Base-by-base conservation (phyloP, 2,113 vertebrate genomes). In the Melanocharis versteri region DNA sequence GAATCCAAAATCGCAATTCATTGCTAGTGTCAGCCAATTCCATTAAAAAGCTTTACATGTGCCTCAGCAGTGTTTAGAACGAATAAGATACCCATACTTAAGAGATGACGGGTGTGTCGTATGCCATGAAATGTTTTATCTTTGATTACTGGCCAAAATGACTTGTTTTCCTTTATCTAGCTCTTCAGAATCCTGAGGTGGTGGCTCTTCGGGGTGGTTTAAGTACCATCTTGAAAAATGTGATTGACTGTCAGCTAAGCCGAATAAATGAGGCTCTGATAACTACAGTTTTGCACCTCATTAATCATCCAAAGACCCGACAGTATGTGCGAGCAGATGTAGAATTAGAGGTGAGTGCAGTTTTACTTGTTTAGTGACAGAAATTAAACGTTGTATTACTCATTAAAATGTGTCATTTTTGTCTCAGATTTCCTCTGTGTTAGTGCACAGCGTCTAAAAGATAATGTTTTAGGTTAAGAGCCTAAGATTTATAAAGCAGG, bases 251-350 rank as follows among this genome's bases (percentile, higher is more conserved):
- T 97, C 99, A 99, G 69, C 98, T 99, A 97, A 99, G 99, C 94
- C 98, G 99, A 95, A 99, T 99, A 98, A 99, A 99, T 54, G 99
- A 99, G 97, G 99, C 99, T 83, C 97, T 99, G 60, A 99, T 99
- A 98, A 99, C 99, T 96, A 99, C 99, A 93, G 98, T 99, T 96
- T 98, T 99, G 82, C 99, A 99, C 97, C 98, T 99, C 50, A 99
- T 99, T 97, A 99, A 99, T 98, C 99, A 99, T 97, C 99, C 99
- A 85, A 99, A 99, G 89, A 99, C 99, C 15, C 98, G 99, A 40
- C 99, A 99, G 70, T 99, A 99, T 81, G 99, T 99, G 83, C 98
- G 99, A 87, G 98, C 98, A 44, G 99, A 99, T 92, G 99, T 99
- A 42, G 99, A 99, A 89, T 98, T 99, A 89, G 99, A 99, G 99